phyloP scores from a whole-genome alignment of 2,113 vertebrate species.

The Rattus norvegicus region DNA sequence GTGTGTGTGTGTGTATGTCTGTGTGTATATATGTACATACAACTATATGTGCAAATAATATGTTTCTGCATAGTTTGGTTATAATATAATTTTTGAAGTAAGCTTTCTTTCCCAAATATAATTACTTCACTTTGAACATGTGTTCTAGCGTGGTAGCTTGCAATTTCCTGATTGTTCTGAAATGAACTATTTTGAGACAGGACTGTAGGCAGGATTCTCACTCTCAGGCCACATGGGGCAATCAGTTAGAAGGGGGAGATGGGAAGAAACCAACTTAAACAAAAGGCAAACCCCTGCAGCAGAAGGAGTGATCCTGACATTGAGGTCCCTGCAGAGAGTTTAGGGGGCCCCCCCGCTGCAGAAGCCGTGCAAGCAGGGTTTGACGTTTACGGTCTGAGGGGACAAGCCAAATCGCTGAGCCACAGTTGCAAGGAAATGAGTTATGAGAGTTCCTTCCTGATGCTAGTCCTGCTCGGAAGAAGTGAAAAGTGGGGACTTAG shows the following conservation, averaged over 20 bases:
- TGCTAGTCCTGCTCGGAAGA: not conserved
- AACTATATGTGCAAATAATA: not conserved
- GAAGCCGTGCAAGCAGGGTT: not conserved
- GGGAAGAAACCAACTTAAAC: not conserved
- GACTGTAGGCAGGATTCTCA: not conserved
- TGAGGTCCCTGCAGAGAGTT: not conserved
- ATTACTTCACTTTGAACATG: not conserved
- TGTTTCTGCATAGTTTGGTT: not conserved
- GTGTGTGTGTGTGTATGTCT: too few relatives aligned
- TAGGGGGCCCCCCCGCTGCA: not conserved
- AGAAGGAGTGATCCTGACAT: not conserved
- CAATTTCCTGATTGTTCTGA: not conserved
- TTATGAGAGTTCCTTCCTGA: not conserved
- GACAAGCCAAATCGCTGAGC: not conserved
- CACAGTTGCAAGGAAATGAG: not conserved
- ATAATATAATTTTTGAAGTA: conserved; percentile 8
- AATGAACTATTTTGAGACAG: not conserved
- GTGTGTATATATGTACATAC: not conserved
- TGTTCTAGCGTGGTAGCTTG: not conserved
- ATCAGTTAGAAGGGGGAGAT: not conserved
- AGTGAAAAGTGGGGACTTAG: not conserved
- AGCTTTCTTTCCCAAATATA: not conserved
- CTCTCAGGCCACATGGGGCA: not conserved
- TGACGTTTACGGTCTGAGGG: not conserved
- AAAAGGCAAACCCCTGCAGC: not conserved